phyloP scores from a whole-genome alignment of 2,113 vertebrate species.

The Bubo scandiacus region DNA sequence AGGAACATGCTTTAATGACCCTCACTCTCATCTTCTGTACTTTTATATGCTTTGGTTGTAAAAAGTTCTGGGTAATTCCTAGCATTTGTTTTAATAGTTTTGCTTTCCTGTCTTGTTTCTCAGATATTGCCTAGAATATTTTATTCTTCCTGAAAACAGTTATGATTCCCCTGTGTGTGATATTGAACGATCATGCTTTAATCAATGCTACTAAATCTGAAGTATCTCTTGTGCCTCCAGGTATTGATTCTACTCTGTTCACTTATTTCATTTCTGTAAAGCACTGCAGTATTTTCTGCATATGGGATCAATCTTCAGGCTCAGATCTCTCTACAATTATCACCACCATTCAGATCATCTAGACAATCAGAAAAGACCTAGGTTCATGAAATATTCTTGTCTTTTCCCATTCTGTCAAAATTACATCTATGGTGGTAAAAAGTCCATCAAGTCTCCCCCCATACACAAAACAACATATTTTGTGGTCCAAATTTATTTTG shows the following conservation, averaged over 20 bases:
- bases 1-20: neutral
- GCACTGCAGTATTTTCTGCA: neutral
- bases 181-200: conserved; percentile 45
- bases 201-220: conserved; percentile 51
- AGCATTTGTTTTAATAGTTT: neutral
- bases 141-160: conserved; percentile 32
- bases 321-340: neutral
- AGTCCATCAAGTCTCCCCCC: neutral
- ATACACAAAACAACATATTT: neutral
- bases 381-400: neutral
- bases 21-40: neutral
- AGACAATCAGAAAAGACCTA: neutral
- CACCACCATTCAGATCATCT: neutral
- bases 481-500: neutral
- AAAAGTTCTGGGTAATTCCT: neutral
- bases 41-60: neutral
- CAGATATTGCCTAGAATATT: neutral
- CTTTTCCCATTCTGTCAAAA: neutral
- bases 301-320: neutral
- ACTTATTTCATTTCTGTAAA: conserved; percentile 13
- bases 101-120: conserved; percentile 2
- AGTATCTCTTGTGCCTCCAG: neutral
- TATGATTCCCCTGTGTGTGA: neutral
- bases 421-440: neutral
- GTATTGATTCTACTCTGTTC: conserved; percentile 29